phyloP scores from a whole-genome alignment of 2,113 vertebrate genomes.

The Cephalophus harveyi region DNA sequence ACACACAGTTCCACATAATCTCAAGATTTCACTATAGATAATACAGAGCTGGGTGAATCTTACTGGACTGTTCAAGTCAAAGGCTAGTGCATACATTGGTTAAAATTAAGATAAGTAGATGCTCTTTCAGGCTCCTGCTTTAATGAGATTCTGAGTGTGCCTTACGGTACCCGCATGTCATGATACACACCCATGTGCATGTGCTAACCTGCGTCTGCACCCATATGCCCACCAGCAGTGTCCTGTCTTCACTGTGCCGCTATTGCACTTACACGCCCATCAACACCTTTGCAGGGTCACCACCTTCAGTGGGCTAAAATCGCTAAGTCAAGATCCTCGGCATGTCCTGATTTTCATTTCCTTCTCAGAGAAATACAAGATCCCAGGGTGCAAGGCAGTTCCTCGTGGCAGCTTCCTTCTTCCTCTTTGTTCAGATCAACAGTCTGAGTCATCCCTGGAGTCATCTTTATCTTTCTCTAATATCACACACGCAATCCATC shows the following conservation, averaged over 20 bases:
- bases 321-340: not conserved
- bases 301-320: not conserved
- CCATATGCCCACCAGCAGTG: not conserved
- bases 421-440: not conserved
- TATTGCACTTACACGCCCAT: no score
- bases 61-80: not conserved
- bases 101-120: not conserved
- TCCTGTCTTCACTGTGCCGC: not conserved
- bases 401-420: not conserved
- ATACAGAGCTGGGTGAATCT: not conserved
- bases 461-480: not conserved
- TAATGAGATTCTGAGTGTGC: not conserved
- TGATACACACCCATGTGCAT: accelerated
- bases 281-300: not conserved
- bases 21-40: not conserved
- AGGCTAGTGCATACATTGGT: not conserved
- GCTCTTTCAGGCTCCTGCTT: not conserved
- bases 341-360: not conserved
- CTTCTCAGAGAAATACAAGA: not conserved
- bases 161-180: accelerated
- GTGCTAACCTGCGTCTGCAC: not conserved
- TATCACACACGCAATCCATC: not conserved
- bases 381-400: not conserved
- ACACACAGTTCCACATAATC: not conserved
- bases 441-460: not conserved